These are phyloP conservation scores for Pomacea maculata DNA, from an alignment of 1,140 invertebrate genomes.

Conservation along the genomic window DNA sequence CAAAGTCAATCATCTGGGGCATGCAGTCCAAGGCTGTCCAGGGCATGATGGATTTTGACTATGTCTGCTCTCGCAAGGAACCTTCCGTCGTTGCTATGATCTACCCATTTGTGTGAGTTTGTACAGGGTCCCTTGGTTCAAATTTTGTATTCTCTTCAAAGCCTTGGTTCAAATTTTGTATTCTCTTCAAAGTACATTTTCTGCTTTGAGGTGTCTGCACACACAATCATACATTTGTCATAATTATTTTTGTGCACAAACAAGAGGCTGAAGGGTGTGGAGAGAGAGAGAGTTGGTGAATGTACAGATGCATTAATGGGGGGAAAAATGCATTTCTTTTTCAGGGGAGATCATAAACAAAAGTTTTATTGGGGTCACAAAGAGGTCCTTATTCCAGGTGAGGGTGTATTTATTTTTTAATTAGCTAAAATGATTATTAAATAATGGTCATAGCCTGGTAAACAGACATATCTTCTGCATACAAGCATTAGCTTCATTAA, in stretches of 20 bases:
- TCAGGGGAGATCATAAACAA: constrained; percentile 98
- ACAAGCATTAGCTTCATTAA: too few relatives aligned
- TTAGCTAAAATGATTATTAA: too few relatives aligned
- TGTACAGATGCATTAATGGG: background rate
- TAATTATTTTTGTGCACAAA: too few relatives aligned
- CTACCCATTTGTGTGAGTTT: constrained; percentile 80
- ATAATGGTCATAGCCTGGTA: too few relatives aligned
- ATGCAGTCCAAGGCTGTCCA: constrained; percentile 99
- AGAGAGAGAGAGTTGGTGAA: background rate
- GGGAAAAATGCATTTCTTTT: constrained; percentile 28
- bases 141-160: background rate
- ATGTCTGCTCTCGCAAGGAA: constrained; percentile 90
- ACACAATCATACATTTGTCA: too few relatives aligned
- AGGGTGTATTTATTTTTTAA: background rate
- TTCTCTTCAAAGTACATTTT: background rate
- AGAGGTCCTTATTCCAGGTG: constrained; percentile 87
- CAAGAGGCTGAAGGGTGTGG: too few relatives aligned
- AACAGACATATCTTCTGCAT: too few relatives aligned
- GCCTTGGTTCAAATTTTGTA: background rate
- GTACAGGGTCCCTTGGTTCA: background rate
- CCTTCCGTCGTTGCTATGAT: constrained; percentile 91
- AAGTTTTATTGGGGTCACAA: constrained; percentile 99
- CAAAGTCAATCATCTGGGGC: constrained; percentile 97
- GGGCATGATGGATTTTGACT: constrained; percentile 98
- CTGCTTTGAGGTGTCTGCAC: background rate